Conservation (phyloP, 2,888 invertebrate genomes). For the Tridacna gigas region DNA sequence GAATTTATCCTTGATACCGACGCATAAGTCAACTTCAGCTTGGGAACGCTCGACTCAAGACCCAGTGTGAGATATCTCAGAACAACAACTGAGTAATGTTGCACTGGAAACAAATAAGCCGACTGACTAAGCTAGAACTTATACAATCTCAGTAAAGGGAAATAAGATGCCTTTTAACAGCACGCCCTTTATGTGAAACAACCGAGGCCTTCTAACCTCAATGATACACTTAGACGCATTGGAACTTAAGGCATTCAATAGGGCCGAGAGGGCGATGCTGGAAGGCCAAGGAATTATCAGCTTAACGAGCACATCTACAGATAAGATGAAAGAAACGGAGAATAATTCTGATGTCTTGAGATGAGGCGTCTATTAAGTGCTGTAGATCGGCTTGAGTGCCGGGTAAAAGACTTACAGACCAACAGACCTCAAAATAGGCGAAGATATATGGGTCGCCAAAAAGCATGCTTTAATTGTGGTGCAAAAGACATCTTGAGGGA, state of each 20-base stretch:
- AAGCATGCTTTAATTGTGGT: neutral
- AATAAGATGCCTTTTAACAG: too few species aligned
- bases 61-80: neutral
- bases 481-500: neutral
- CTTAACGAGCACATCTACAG: neutral
- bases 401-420: neutral
- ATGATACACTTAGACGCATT: too few species aligned
- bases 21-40: conserved; percentile 11
- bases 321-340: neutral
- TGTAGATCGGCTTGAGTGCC: neutral
- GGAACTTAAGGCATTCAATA: too few species aligned
- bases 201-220: too few species aligned
- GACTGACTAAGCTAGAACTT: neutral
- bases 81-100: neutral
- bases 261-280: neutral
- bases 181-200: too few species aligned
- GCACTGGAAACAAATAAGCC: neutral
- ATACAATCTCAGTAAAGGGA: too few species aligned
- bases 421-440: neutral
- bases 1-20: conserved; percentile 44
- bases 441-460: neutral
- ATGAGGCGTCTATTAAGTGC: neutral
- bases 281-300: neutral
- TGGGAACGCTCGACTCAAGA: neutral
- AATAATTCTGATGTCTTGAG: neutral